These are phyloP conservation scores for Hyla sarda DNA, from an alignment of 2,113 vertebrate species.

Conservation along the genomic window DNA sequence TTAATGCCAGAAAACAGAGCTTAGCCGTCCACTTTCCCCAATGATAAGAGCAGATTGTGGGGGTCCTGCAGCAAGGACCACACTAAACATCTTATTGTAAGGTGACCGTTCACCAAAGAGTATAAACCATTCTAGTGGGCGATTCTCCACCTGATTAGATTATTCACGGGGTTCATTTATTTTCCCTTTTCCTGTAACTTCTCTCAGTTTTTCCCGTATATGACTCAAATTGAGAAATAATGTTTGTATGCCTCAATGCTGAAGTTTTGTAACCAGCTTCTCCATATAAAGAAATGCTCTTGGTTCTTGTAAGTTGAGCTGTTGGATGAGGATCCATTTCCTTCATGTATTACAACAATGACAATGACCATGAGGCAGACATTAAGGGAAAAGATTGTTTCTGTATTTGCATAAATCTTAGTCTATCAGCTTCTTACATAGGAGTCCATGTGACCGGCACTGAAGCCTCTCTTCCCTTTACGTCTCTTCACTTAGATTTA, in stretches of 20 bases:
- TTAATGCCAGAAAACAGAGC: too few species aligned
- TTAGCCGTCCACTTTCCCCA: too few species aligned
- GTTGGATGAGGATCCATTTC: neutral
- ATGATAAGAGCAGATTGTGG: too few species aligned
- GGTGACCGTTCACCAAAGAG: too few species aligned
- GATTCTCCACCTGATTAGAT: too few species aligned
- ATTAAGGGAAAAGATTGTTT: neutral
- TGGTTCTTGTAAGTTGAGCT: neutral
- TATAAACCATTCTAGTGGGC: too few species aligned
- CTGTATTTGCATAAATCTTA: constrained; percentile 11
- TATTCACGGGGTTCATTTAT: neutral
- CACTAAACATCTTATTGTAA: neutral
- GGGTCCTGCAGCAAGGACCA: too few species aligned
- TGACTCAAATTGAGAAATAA: neutral
- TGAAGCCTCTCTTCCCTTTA: neutral
- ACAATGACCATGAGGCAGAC: neutral
- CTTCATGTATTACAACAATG: neutral
- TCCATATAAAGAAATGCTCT: neutral
- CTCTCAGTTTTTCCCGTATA: neutral
- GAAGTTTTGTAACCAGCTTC: constrained; percentile 1
- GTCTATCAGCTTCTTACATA: neutral
- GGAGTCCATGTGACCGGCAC: neutral
- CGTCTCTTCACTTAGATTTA: neutral
- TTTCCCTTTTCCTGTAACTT: neutral
- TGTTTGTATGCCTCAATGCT: neutral